Evolutionary conservation across 2,797 vertebrate genomes (phyloP).

Genomic region (Typhlichthys subterraneus): DNA sequence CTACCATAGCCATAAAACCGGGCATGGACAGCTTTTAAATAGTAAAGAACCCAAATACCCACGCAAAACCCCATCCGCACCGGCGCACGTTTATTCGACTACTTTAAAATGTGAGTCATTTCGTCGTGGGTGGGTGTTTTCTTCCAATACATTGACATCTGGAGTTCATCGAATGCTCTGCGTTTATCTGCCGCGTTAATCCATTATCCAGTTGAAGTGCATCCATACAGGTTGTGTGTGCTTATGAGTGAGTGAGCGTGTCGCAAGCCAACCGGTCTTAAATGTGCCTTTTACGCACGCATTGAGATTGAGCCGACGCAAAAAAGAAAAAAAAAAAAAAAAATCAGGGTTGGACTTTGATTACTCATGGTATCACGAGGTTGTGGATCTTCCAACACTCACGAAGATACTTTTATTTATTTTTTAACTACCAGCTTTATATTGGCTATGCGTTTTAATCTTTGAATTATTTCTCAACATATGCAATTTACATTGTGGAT

Average conservation of each 20-base stretch:
- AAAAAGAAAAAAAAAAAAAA: constrained; percentile 22
- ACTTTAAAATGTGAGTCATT: constrained; percentile 65
- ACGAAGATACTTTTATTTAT: too few species aligned
- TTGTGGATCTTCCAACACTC: background rate
- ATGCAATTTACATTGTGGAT: constrained; percentile 62
- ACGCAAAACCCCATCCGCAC: constrained; percentile 66
- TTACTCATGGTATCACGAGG: constrained; percentile 26
- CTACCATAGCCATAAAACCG: constrained; percentile 55
- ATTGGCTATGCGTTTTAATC: constrained; percentile 57
- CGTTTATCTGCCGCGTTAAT: constrained; percentile 60
- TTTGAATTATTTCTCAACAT: constrained; percentile 52
- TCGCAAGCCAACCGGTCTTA: constrained; percentile 55
- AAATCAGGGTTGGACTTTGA: constrained; percentile 53
- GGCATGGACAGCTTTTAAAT: constrained; percentile 53
- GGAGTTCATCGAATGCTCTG: constrained; percentile 47
- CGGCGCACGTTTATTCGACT: constrained; percentile 64
- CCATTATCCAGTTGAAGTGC: constrained; percentile 60
- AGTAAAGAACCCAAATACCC: constrained; percentile 36
- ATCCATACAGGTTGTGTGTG: constrained; percentile 42
- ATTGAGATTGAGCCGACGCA: constrained; percentile 28
- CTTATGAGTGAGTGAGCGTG: background rate
- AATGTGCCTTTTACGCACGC: constrained; percentile 38
- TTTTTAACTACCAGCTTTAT: too few species aligned
- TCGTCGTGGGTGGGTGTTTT: constrained; percentile 51
- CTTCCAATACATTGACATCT: constrained; percentile 70